Evolutionary conservation across 2,888 invertebrate species (phyloP), one percentile per base, ranked within the genome.

Genomic region (Hirtodrosophila histrioides): DNA sequence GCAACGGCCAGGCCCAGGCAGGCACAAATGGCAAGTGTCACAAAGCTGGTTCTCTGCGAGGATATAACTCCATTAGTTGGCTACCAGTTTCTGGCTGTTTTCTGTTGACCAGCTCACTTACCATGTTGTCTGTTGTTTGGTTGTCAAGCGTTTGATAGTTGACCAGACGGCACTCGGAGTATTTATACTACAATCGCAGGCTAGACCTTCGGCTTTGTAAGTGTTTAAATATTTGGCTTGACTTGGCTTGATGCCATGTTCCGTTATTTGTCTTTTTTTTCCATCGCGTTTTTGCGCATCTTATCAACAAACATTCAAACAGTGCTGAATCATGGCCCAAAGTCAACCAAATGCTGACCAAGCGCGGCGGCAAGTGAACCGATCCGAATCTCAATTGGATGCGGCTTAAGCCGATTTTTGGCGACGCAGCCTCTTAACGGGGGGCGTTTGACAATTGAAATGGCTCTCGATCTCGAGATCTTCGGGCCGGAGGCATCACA

Each of bases 371-470:
- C 62, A 48, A 69, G 41, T 69, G 63, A 66, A 57, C 56, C 75
- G 60, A 63, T 58, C 44, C 56, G 53, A 78, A 62, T 57, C 49
- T 69, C 53, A 69, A 84, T 81, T 75, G 68, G 72, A 61, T 45
- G 75, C 63, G 56, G 69, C 65, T 72, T 85, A 85, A 82, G 86
- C 79, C 72, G 85, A 78, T 86, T 82, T 80, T 72, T 72, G 69
- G 61, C 55, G 43, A 39, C 63, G 53, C 64, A 70, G 69, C 62
- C 78, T 81, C 76, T 81, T 79, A 68, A 73, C 69, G 58, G 33
- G 54, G 75, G 85, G 82, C 82, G 76, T 87, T 87, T 85, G 83
- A 84, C 83, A 85, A 84, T 76, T 74, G 85, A 71, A 76, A 84
- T 87, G 67, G 82, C 71, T 60, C 74, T 87, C 57, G 11, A 75